Base-by-base conservation (phyloP, 2,113 vertebrate species). In the Chamaea fasciata region DNA sequence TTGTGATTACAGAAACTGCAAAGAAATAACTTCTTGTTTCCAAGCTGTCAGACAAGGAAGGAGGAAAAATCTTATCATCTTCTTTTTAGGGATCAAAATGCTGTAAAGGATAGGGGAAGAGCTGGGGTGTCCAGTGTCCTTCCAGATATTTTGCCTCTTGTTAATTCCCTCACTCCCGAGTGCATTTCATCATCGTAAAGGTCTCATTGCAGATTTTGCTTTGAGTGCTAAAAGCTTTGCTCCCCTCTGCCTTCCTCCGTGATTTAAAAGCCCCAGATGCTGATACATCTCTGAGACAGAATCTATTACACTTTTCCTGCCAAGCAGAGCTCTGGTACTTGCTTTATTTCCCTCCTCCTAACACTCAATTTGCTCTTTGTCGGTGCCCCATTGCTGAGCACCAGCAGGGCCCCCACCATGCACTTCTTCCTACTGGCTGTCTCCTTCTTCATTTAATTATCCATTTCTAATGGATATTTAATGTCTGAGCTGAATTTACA, bases 361-460 rank as follows among this genome's bases (percentile, higher is more conserved):
- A 74, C 79, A 87, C 62, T 92, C 84, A 50, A 94, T 97, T 96
- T 94, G 73, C 93, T 91, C 89, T 91, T 91, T 77, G 83, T 56
- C 1, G 1, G 57, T 69, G 77, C 68, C 60, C 7, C 70, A 7
- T 37, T 80, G 89, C 87, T 78, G 89, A 94, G 87, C 83, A 81
- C 82, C 89, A 88, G 92, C 70, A 93, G 95, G 92, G 73, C 65
- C 89, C 77, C 83, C 57, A 65, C 93, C 5, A 0, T 41, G 15
- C 56, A 17, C 56, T 44, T 64, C 37, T 76, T 94, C 90, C 75
- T 83, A 52, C 83, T 92, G 77, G 63, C 89, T 87, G 74, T 30
- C 64, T 70, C 49, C 73, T 80, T 82, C 93, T 96, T 96, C 90
- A 96, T 96, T 97, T 96, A 92, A 92, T 96, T 95, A 96, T 74